Evolutionary conservation across 2,888 invertebrate species (phyloP), one percentile per base, ranked within the genome.

Genomic region (Acleris literana): DNA sequence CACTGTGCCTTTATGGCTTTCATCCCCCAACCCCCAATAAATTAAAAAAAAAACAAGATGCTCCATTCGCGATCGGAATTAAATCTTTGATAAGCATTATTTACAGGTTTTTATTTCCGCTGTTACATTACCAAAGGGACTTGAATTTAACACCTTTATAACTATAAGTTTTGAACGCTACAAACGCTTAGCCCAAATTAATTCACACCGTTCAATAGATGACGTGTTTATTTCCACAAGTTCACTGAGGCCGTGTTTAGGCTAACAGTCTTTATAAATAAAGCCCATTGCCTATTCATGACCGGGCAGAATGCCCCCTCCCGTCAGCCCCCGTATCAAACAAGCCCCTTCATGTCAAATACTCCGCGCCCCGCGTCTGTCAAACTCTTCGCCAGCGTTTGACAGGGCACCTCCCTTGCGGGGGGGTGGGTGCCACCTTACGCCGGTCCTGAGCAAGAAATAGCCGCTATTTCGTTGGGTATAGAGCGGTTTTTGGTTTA

Each of bases 291-390:
- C 92, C 90, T 92, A 92, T 92, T 92, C 92, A 92, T 92, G 92
- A 92, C 91, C 88, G 89, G 88, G 91, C 91, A 90, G 84, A 92
- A 90, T 92, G 76, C 85, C 85, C 86, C 85, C 75, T 73, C 84
- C 84, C 83, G 84, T 79, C 83, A 82, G 84, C 88, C 89, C 90
- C 90, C 88, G 91, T 90, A 91, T 92, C 91, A 92, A 92, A 91
- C 91, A 90, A 90, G 92, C 91, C 92, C 92, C 92, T 92, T 92
- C 92, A 92, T 90, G 92, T 92, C 92, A 92, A 92, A 92, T 89
- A 90, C 92, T 91, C 91, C 88, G 88, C 90, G 87, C 92, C 91
- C 92, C 90, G 90, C 91, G 92, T 90, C 92, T 92, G 92, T 92
- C 92, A 92, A 92, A 92, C 92, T 92, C 91, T 92, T 91, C 92